Evolutionary conservation across 2,888 invertebrate genomes (phyloP), one percentile per base, ranked within the genome.

Genomic region (Matsumyia berberina): DNA sequence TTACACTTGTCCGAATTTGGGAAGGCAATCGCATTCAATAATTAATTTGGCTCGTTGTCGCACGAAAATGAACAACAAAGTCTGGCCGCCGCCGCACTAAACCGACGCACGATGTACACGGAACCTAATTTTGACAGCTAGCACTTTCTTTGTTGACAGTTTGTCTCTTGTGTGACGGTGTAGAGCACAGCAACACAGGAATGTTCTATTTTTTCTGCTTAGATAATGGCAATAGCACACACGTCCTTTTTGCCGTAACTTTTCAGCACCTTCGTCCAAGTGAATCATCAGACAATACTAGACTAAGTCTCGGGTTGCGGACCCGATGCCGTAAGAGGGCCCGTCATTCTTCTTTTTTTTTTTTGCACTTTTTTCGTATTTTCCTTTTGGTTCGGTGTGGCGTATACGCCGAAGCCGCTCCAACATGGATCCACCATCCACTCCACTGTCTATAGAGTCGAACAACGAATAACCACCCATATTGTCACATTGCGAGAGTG

Each of bases 381-480:
- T 51, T 62, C 51, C 42, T 67, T 67, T 73, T 42, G 31, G 74
- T 39, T 66, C 58, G 42, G 39, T n/a, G n/a, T n/a, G n/a, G n/a
- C n/a, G n/a, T 85, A 70, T 85, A 85, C 85, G 85, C 85, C 85
- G 85, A 85, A 85, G 85, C 85, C 76, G 85, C 85, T 85, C 81
- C 76, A 74, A 74, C 64, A 70, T 85, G 85, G 57, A 70, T 70
- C 67, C 73, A 62, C 60, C 60, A 24, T 46, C 15, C 12, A 19
- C 62, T 53, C 7, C 49, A 24, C 24, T 24, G 24, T 24, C 2
- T n/a, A n/a, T n/a, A n/a, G n/a, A n/a, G n/a, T n/a, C n/a, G n/a
- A n/a, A 49, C 49, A 39, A 46, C 12, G 53, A 46, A 57, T 49
- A 57, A 49, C 67, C 66, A 78, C 78, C 58, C 67, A 83, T 78